Percentiles rank a stretch among this genome's conserved stretches.
Evolutionary conservation across 2,113 vertebrate species (phyloP).

Genomic region (Pollachius pollachius): DNA sequence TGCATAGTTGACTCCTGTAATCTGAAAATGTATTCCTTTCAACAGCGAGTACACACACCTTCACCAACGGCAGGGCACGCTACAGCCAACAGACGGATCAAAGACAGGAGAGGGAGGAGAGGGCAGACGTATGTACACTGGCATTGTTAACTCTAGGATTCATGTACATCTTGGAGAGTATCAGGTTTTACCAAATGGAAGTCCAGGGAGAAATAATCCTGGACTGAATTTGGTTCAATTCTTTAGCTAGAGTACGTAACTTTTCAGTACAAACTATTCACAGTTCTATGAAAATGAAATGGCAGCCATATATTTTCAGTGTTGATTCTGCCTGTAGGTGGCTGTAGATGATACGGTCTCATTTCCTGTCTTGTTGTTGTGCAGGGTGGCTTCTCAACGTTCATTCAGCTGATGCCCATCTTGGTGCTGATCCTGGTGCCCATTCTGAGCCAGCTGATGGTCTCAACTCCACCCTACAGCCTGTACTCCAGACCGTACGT

Average conservation of each 20-base stretch:
- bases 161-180: no score
- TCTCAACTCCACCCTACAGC: constrained; percentile 92
- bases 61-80: constrained; percentile 85
- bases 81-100: constrained; percentile 87
- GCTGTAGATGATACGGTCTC: background rate
- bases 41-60: constrained; percentile 85
- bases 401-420: constrained; percentile 96
- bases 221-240: no score
- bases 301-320: no score
- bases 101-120: constrained; percentile 87
- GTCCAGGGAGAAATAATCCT: no score
- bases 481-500: constrained; percentile 93
- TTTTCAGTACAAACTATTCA: no score
- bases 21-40: constrained; percentile 29
- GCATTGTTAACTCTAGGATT: background rate
- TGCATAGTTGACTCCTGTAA: constrained; percentile 6
- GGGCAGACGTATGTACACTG: constrained; percentile 84
- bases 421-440: constrained; percentile 94
- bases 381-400: constrained; percentile 96
- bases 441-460: constrained; percentile 94
- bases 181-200: no score
- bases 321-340: no score
- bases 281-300: no score
- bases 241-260: no score
- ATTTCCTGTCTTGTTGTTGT: constrained; percentile 37